phyloP scores from a whole-genome alignment of 2,888 invertebrate genomes.

The Agapostemon virescens region DNA sequence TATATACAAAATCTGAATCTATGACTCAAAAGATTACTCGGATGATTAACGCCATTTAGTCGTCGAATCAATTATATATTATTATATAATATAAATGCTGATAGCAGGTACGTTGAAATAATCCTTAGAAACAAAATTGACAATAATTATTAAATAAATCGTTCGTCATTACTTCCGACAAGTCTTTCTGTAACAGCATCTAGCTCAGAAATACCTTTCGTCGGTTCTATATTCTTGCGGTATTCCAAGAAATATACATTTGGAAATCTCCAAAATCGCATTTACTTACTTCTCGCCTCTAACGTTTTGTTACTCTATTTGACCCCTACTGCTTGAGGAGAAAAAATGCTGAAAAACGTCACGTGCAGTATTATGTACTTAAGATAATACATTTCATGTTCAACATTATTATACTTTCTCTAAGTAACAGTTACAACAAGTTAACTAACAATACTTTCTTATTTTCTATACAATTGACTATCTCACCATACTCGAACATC shows the following conservation, averaged over 20 bases:
- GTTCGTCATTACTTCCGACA: constrained; percentile 24
- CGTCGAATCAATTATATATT: constrained; percentile 21
- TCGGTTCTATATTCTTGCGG: constrained; percentile 45
- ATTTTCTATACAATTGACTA: constrained; percentile 53
- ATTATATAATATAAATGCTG: constrained; percentile 36
- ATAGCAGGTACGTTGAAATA: constrained; percentile 41
- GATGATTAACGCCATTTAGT: constrained; percentile 30
- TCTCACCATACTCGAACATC: constrained; percentile 53
- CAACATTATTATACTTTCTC: constrained; percentile 58
- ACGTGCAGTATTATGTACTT: constrained; percentile 68
- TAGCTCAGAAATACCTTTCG: constrained; percentile 44
- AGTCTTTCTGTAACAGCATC: constrained; percentile 32
- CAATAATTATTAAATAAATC: constrained; percentile 31
- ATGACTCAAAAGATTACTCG: constrained; percentile 27
- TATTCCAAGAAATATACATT: constrained; percentile 61
- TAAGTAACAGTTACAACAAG: constrained; percentile 53
- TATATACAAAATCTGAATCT: constrained; percentile 21
- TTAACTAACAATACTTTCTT: constrained; percentile 48
- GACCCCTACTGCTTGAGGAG: constrained; percentile 73
- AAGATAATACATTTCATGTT: constrained; percentile 49
- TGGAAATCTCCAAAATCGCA: constrained; percentile 59
- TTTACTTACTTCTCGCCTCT: constrained; percentile 73
- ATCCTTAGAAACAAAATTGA: constrained; percentile 28
- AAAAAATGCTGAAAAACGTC: constrained; percentile 79
- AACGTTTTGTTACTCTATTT: constrained; percentile 69